Percentiles rank a stretch among this genome's conserved stretches.
phyloP scores from a whole-genome alignment of 2,113 vertebrate species.

The Verasper variegatus region DNA sequence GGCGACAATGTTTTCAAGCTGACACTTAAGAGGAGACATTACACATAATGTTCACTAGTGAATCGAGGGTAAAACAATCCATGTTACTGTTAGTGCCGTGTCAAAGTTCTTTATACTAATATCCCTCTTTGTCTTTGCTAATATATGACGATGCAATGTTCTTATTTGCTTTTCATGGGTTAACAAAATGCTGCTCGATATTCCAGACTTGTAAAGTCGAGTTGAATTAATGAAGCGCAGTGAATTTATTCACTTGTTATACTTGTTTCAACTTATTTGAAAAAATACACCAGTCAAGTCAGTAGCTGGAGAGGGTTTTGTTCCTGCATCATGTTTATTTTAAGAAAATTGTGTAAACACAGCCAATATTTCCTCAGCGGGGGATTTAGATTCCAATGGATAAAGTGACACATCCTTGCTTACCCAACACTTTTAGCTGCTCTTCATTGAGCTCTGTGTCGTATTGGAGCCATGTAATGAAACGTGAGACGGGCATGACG shows the following conservation, averaged over 20 bases:
- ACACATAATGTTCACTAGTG: no score
- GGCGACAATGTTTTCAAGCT: background rate
- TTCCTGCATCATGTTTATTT: slow-evolving; percentile 43
- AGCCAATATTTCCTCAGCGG: background rate
- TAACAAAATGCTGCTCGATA: no score
- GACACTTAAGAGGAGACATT: no score
- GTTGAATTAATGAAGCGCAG: background rate
- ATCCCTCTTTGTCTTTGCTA: no score
- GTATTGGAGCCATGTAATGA: background rate
- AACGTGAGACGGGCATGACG: background rate
- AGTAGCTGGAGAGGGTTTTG: background rate
- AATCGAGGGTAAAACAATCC: no score
- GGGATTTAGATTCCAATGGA: background rate
- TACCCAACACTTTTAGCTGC: background rate
- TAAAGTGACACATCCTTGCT: background rate
- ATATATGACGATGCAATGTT: no score
- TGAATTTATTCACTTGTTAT: background rate
- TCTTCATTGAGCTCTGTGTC: background rate
- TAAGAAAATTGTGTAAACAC: slow-evolving; percentile 1
- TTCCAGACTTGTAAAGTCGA: no score
- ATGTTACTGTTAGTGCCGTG: no score
- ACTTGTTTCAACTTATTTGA: background rate
- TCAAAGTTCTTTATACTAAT: no score
- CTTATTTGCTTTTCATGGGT: no score
- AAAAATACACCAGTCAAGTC: background rate